Conservation (phyloP, 2,113 vertebrate species). For the Vanacampus margaritifer region DNA sequence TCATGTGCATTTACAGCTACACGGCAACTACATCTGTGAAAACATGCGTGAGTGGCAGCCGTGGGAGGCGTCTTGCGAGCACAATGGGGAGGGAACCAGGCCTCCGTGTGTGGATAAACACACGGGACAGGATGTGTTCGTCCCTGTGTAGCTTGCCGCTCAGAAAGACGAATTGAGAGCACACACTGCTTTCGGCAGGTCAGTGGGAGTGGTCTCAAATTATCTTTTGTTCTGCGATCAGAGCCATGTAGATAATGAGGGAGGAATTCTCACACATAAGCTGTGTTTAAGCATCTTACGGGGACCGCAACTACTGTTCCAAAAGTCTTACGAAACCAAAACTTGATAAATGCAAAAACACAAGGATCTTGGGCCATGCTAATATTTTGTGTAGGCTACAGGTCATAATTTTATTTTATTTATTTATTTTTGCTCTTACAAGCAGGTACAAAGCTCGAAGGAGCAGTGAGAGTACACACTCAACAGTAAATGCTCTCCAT, state of each 20-base stretch:
- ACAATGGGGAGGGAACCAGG: slow-evolving; percentile 33
- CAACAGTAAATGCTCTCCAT: too few species aligned
- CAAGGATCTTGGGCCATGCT: too few species aligned
- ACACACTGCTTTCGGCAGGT: slow-evolving; percentile 44
- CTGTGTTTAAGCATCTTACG: not conserved
- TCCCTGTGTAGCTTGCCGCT: slow-evolving; percentile 30
- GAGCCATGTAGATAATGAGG: slow-evolving; percentile 61
- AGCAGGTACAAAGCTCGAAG: too few species aligned
- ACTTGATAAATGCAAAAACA: too few species aligned
- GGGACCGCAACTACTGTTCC: not conserved
- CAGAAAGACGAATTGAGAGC: slow-evolving; percentile 42
- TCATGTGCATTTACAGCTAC: slow-evolving; percentile 34
- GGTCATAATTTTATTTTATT: too few species aligned
- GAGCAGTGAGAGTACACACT: too few species aligned
- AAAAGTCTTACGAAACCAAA: not conserved
- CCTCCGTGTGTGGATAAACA: slow-evolving; percentile 46
- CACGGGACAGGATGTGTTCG: slow-evolving; percentile 23
- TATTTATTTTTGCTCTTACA: too few species aligned
- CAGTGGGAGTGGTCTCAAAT: slow-evolving; percentile 61
- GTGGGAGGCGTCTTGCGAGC: slow-evolving; percentile 23
- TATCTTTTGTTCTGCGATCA: slow-evolving; percentile 48
- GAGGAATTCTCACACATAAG: slow-evolving; percentile 45
- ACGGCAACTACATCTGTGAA: slow-evolving; percentile 71
- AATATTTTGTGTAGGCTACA: too few species aligned
- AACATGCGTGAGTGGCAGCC: slow-evolving; percentile 63